phyloP scores from a whole-genome alignment of 2,797 vertebrate genomes.

The Poeciliopsis presidionis region DNA sequence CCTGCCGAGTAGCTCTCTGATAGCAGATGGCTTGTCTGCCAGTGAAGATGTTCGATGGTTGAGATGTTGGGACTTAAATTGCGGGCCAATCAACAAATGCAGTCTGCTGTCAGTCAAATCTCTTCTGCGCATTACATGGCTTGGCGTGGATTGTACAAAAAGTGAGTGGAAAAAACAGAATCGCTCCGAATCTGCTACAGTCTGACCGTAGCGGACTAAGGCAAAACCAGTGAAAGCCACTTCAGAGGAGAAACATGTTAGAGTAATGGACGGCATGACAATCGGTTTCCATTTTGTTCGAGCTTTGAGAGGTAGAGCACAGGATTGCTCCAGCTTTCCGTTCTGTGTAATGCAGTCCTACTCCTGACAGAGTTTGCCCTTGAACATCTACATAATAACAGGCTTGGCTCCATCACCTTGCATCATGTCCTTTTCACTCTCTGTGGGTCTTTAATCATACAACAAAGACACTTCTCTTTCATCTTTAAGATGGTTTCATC shows the following conservation, averaged over 20 bases:
- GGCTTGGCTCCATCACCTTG: neutral
- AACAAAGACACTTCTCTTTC: slow-evolving; percentile 30
- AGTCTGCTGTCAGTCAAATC: neutral
- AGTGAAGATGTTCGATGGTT: neutral
- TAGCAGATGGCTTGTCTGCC: neutral
- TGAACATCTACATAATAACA: slow-evolving; percentile 32
- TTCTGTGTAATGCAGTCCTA: slow-evolving; percentile 25
- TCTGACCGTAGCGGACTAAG: no score
- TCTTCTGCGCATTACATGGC: neutral
- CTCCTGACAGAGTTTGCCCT: slow-evolving; percentile 38
- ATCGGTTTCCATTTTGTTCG: slow-evolving; percentile 41
- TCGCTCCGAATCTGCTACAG: neutral
- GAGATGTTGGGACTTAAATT: neutral
- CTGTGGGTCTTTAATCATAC: slow-evolving; percentile 29
- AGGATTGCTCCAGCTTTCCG: slow-evolving; percentile 27
- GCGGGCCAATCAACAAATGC: neutral
- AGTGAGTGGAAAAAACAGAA: neutral
- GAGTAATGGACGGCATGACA: slow-evolving; percentile 24
- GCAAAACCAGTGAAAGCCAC: no score
- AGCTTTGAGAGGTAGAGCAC: slow-evolving; percentile 37
- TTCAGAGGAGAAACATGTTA: slow-evolving; percentile 30
- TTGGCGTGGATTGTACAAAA: neutral
- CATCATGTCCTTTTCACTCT: slow-evolving; percentile 29
- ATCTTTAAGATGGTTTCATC: slow-evolving; percentile 5
- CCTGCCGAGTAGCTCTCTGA: neutral